Evolutionary conservation across 2,113 vertebrate genomes (phyloP).

Genomic region (Mustelus asterias): DNA sequence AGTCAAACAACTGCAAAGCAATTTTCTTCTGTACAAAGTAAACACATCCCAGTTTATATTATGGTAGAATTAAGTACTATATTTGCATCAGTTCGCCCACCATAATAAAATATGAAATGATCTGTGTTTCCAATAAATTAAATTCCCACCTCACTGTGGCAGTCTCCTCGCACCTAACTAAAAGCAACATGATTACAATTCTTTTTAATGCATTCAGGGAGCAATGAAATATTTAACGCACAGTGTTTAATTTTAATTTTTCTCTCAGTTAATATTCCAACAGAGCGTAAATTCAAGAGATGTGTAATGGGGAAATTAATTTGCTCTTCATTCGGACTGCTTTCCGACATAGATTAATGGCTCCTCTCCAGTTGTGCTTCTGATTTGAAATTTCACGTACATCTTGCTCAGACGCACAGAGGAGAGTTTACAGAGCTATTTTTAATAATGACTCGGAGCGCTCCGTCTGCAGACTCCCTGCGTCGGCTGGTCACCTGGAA

Average conservation of each 20-base stretch:
- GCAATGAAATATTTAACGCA: not conserved
- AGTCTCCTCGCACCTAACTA: not conserved
- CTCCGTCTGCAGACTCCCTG: no score
- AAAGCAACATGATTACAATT: not conserved
- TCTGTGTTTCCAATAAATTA: slow-evolving; percentile 16
- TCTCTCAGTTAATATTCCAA: not conserved
- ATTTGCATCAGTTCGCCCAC: not conserved
- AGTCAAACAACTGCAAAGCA: not conserved
- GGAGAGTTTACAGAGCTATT: not conserved
- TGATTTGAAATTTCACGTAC: not conserved
- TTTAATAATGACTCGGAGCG: not conserved
- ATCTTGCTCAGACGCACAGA: slow-evolving; percentile 7
- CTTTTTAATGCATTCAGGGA: not conserved
- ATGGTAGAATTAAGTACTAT: not conserved
- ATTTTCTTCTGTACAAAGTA: not conserved
- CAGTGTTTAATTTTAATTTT: slow-evolving; percentile 15
- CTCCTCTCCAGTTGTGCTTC: not conserved
- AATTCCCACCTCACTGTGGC: not conserved
- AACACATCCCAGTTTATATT: not conserved
- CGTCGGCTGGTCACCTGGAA: not conserved
- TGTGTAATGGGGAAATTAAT: not conserved
- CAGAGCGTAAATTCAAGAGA: not conserved
- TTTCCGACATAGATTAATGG: not conserved
- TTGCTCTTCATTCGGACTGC: not conserved
- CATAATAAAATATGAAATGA: not conserved